Evolutionary conservation across 2,113 vertebrate species (phyloP), one percentile per base, ranked within the genome.

Genomic region (Nycticryphes semicollaris): DNA sequence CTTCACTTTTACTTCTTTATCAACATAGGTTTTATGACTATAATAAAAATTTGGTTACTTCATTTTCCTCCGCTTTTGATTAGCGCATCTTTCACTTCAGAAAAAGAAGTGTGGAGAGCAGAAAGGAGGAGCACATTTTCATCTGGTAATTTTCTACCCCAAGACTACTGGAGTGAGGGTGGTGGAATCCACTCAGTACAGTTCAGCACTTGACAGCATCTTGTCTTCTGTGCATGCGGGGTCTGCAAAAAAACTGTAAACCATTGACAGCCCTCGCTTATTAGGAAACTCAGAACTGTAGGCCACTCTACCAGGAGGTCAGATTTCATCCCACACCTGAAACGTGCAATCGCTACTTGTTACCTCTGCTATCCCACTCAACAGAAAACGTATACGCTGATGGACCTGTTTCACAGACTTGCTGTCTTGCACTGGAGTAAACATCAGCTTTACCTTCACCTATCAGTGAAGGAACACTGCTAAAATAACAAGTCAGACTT

Each of bases 381-480:
- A 19, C 14, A n/a, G n/a, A 51, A 67, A 33, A 50, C 5, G 0
- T 3, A 35, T 35, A 24, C 3, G 19, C 27, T 25, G 3, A 59
- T 2, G 0, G 0, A n/a, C 0, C 3, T 45, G 4, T 53, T 62
- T 84, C 60, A 27, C 56, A 21, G 75, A 84, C 41, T 22, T 7
- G 6, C 48, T 17, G 20, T 30, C 39, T 31, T 28, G 30, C 19
- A 56, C 4, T 15, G n/a, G 11, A 72, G 48, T 14, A 77, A 70
- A 18, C 0, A 0, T 60, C 53, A 73, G 3, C 25, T 45, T 47
- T 7, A 5, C 3, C 73, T 23, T 8, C n/a, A n/a, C n/a, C n/a
- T n/a, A n/a, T n/a, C n/a, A n/a, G n/a, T n/a, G 3, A 68, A 33
- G 53, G 37, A 63, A 5, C 2, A 1, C 28, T 28, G 53, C 64